A percentile compares a stretch with the other conserved stretches of the same genome.
These are phyloP conservation scores for Sebastolobus altivelis DNA, from an alignment of 2,797 vertebrate genomes.

Conservation along the genomic window DNA sequence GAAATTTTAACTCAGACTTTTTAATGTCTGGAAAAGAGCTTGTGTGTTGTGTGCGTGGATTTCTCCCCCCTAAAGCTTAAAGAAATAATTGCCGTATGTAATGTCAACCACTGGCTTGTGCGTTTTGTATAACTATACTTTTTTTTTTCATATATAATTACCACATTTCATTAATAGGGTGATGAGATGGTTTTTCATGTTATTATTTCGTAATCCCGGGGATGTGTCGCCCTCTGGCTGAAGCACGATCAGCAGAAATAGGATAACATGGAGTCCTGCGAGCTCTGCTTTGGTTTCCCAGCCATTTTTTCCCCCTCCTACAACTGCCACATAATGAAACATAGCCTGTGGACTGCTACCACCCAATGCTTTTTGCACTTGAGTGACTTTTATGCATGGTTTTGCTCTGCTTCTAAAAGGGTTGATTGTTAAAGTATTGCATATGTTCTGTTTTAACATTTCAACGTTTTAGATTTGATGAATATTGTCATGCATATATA, in stretches of 20 bases:
- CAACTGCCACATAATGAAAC: constrained; percentile 58
- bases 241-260: constrained; percentile 73
- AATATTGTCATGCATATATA: neutral
- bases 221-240: constrained; percentile 60
- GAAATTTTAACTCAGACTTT: constrained; percentile 82
- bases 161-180: constrained; percentile 64
- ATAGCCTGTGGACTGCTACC: constrained; percentile 43
- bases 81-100: constrained; percentile 80
- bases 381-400: constrained; percentile 17
- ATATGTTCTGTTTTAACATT: neutral
- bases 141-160: constrained; percentile 47
- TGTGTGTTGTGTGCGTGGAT: constrained; percentile 60
- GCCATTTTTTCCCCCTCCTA: constrained; percentile 24
- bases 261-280: constrained; percentile 49
- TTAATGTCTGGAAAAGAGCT: constrained; percentile 83
- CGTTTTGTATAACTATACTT: constrained; percentile 55
- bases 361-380: constrained; percentile 19
- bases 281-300: constrained; percentile 65
- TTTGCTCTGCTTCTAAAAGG: constrained; percentile 8
- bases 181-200: constrained; percentile 54
- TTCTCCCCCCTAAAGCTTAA: constrained; percentile 70
- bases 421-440: neutral
- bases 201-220: constrained; percentile 61
- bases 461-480: neutral
- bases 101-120: constrained; percentile 70